These are phyloP conservation scores for Zhuqinia jingwanae DNA, from an alignment of 2,888 invertebrate species.

Conservation along the genomic window DNA sequence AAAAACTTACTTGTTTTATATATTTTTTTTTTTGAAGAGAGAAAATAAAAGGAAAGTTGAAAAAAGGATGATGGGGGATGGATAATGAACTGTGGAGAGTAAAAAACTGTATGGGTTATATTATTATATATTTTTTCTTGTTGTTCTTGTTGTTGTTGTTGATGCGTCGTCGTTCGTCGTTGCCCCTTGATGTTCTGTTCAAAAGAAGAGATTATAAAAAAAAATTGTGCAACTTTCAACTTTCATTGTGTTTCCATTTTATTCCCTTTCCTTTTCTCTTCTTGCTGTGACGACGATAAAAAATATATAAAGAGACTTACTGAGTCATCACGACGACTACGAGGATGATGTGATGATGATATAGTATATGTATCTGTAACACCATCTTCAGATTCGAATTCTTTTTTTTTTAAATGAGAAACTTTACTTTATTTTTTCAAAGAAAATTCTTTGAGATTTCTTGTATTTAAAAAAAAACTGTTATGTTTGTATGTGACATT, in stretches of 20 bases:
- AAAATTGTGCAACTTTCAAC: neutral
- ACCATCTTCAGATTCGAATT: too few relatives aligned
- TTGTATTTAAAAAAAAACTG: too few relatives aligned
- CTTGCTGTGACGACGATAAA: too few relatives aligned
- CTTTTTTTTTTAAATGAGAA: too few relatives aligned
- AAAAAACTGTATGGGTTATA: conserved; percentile 31
- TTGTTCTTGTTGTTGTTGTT: neutral
- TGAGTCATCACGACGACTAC: too few relatives aligned
- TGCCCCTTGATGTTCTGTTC: neutral
- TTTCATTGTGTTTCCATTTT: neutral
- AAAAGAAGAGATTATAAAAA: conserved; percentile 18
- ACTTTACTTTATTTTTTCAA: too few relatives aligned
- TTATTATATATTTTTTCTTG: neutral
- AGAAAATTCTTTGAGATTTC: too few relatives aligned
- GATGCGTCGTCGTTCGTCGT: neutral
- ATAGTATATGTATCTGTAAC: too few relatives aligned
- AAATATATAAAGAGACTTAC: too few relatives aligned
- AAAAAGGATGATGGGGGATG: conserved; percentile 12
- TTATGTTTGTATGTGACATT: too few relatives aligned
- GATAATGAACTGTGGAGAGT: conserved; percentile 45
- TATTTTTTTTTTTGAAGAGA: neutral
- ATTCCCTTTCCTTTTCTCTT: neutral
- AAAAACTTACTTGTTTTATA: too few relatives aligned
- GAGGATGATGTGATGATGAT: too few relatives aligned
- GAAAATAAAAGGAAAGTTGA: neutral